phyloP scores from a whole-genome alignment of 2,888 invertebrate genomes.

The Tholera decimalis region DNA sequence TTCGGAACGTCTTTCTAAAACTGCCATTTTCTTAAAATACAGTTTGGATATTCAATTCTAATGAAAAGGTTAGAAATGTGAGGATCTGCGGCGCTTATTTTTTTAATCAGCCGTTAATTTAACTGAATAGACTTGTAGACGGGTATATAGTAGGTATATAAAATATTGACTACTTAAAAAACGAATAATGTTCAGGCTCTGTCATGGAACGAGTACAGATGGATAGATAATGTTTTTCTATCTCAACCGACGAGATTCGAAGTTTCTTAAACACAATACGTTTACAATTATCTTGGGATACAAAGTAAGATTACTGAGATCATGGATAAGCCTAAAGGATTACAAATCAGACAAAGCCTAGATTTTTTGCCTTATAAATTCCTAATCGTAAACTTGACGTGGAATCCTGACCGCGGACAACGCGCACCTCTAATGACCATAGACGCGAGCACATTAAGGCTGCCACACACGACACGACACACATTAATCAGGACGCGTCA shows the following conservation, averaged over 20 bases:
- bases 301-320: background rate
- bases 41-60: conserved; percentile 45
- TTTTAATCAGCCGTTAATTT: conserved; percentile 22
- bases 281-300: background rate
- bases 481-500: conserved; percentile 85
- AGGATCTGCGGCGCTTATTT: conserved; percentile 22
- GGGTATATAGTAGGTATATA: conserved; percentile 17
- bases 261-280: background rate
- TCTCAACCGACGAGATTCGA: background rate
- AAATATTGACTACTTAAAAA: conserved; percentile 12
- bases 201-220: background rate
- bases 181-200: background rate
- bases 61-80: conserved; percentile 24
- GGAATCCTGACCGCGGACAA: conserved; percentile 77
- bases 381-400: conserved; percentile 27
- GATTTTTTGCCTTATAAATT: conserved; percentile 7
- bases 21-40: conserved; percentile 39
- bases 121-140: conserved; percentile 17
- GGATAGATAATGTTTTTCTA: background rate
- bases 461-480: conserved; percentile 73
- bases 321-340: background rate
- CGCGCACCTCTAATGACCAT: conserved; percentile 73
- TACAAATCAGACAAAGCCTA: background rate
- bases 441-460: conserved; percentile 77
- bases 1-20: conserved; percentile 29